Conservation (phyloP, 2,888 invertebrate species). For the Zaprionus obscuricornis region DNA sequence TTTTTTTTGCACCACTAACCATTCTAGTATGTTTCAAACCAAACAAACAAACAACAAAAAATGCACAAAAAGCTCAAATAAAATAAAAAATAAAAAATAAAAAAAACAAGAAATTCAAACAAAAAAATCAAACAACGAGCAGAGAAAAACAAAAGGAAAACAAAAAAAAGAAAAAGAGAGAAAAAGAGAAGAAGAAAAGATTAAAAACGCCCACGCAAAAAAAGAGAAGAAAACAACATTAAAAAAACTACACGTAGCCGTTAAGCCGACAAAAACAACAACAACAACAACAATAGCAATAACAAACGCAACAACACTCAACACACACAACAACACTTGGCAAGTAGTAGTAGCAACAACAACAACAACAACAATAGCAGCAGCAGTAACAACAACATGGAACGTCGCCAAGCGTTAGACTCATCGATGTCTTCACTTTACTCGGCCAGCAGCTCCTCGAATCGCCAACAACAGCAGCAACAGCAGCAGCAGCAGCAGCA, state of each 20-base stretch:
- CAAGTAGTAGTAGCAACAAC: too few species aligned
- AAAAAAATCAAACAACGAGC: constrained; percentile 34
- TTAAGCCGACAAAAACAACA: constrained; percentile 54
- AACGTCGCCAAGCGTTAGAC: constrained; percentile 80
- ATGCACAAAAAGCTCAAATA: constrained; percentile 41
- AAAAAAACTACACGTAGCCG: constrained; percentile 59
- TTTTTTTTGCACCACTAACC: too few species aligned
- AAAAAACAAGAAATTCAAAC: constrained; percentile 16
- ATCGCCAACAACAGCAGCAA: constrained; percentile 53
- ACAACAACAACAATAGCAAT: constrained; percentile 26
- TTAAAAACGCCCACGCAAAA: constrained; percentile 69
- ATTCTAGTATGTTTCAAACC: too few species aligned
- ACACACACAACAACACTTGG: constrained; percentile 29
- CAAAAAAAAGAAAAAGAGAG: constrained; percentile 25
- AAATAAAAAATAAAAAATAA: constrained; percentile 25
- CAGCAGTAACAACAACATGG: constrained; percentile 50
- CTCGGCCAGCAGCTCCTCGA: constrained; percentile 73
- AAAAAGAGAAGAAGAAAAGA: constrained; percentile 60
- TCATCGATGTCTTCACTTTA: constrained; percentile 83
- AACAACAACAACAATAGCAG: constrained; percentile 27
- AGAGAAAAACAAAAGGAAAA: constrained; percentile 12
- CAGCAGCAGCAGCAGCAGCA: constrained; percentile 36
- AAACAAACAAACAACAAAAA: constrained; percentile 27
- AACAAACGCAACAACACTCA: constrained; percentile 29
- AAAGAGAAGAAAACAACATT: too few species aligned